These are phyloP conservation scores for Chloebia gouldiae DNA, from an alignment of 2,113 vertebrate genomes.

Conservation along the genomic window DNA sequence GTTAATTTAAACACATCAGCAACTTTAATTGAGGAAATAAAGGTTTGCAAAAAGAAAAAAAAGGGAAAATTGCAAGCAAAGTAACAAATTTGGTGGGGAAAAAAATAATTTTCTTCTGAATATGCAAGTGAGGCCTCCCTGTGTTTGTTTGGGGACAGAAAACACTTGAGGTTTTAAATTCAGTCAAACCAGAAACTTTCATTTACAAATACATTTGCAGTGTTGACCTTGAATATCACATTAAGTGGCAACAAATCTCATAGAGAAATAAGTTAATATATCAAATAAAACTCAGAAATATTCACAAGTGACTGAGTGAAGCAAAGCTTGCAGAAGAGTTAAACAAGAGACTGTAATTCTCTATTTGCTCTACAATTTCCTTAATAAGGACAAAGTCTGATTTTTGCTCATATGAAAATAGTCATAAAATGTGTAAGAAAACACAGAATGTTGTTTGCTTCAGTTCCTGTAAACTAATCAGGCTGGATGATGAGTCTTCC, in stretches of 20 bases:
- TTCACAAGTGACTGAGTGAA: background rate
- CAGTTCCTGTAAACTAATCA: slow-evolving; percentile 1
- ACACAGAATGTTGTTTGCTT: background rate
- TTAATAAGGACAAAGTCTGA: background rate
- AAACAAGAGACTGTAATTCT: background rate
- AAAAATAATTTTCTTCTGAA: background rate
- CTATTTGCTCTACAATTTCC: background rate
- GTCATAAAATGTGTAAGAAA: background rate
- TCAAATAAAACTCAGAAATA: background rate
- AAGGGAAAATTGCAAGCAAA: background rate
- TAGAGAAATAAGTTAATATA: background rate
- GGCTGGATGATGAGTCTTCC: slow-evolving; percentile 9
- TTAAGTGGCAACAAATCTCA: background rate
- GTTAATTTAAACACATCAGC: background rate
- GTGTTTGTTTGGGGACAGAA: background rate
- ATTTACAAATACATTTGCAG: background rate
- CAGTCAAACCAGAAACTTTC: background rate
- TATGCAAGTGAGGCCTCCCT: background rate
- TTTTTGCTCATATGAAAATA: background rate
- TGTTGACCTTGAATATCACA: background rate
- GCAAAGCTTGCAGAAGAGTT: background rate
- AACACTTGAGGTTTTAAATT: background rate
- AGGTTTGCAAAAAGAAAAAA: background rate
- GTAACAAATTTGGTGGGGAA: background rate
- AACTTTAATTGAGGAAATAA: background rate